A percentile compares a stretch with the other conserved stretches of the same genome.
Evolutionary conservation across 2,797 vertebrate genomes (phyloP).

Genomic region (Taenioides sp.): DNA sequence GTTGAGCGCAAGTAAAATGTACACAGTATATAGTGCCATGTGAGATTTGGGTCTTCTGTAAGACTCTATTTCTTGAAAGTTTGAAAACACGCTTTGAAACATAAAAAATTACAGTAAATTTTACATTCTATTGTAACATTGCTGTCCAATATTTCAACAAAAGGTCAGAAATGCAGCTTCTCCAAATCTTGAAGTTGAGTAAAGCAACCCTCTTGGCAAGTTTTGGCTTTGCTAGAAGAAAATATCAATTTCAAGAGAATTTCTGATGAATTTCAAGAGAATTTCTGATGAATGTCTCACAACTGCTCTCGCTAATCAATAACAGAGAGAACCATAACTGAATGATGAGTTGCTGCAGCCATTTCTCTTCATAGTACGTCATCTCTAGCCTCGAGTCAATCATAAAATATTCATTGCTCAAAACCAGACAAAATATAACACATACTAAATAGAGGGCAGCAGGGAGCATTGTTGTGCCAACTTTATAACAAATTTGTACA

Average conservation of each 20-base stretch:
- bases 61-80: background rate
- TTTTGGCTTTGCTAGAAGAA: background rate
- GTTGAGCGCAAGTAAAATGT: no score
- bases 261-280: background rate
- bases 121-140: background rate
- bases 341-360: background rate
- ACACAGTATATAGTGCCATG: no score
- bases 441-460: background rate
- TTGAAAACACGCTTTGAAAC: background rate
- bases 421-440: background rate
- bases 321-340: background rate
- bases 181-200: background rate
- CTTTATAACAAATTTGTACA: background rate
- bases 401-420: background rate
- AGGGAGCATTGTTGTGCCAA: background rate
- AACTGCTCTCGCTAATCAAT: background rate
- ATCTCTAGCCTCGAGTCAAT: background rate
- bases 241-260: background rate
- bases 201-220: background rate
- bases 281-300: slow-evolving; percentile 1
- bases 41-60: background rate
- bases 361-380: background rate
- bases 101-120: background rate
- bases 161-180: background rate
- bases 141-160: background rate